phyloP scores from a whole-genome alignment of 2,888 invertebrate genomes.

The Himalopsyche tibetana region DNA sequence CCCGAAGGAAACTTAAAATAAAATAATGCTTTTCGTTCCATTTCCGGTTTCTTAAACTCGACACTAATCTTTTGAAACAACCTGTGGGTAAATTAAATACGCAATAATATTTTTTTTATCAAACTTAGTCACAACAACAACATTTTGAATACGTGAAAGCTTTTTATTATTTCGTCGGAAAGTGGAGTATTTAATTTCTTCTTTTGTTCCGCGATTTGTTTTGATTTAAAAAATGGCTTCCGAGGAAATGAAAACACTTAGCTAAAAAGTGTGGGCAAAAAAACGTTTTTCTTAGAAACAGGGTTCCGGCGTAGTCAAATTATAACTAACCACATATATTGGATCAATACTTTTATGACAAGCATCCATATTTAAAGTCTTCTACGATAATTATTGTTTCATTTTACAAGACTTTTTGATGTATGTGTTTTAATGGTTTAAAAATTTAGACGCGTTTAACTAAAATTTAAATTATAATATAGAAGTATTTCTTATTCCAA shows the following conservation, averaged over 20 bases:
- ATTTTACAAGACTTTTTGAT: too few relatives aligned
- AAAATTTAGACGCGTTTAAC: too few relatives aligned
- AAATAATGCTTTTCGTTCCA: too few relatives aligned
- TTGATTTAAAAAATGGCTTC: conserved; percentile 6
- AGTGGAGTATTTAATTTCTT: conserved; percentile 27
- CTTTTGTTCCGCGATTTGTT: conserved; percentile 22
- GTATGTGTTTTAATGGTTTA: too few relatives aligned
- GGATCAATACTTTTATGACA: conserved; percentile 6
- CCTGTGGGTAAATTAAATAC: conserved; percentile 2
- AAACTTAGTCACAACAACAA: conserved; percentile 21
- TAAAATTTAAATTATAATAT: too few relatives aligned
- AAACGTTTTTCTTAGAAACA: background rate
- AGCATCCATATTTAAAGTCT: background rate
- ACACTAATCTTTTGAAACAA: background rate
- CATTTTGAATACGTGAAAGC: background rate
- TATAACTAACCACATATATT: background rate
- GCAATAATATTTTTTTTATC: background rate
- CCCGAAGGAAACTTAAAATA: too few relatives aligned
- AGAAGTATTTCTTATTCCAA: too few relatives aligned
- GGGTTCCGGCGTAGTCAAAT: background rate
- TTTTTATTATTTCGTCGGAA: conserved; percentile 12
- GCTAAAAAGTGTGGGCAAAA: background rate
- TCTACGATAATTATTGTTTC: too few relatives aligned
- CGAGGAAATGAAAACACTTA: background rate
- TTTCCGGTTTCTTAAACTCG: too few relatives aligned